Percentiles rank a stretch among this genome's conserved stretches.
Evolutionary conservation across 1,140 invertebrate genomes (phyloP).

Genomic region (Drosophila subobscura): DNA sequence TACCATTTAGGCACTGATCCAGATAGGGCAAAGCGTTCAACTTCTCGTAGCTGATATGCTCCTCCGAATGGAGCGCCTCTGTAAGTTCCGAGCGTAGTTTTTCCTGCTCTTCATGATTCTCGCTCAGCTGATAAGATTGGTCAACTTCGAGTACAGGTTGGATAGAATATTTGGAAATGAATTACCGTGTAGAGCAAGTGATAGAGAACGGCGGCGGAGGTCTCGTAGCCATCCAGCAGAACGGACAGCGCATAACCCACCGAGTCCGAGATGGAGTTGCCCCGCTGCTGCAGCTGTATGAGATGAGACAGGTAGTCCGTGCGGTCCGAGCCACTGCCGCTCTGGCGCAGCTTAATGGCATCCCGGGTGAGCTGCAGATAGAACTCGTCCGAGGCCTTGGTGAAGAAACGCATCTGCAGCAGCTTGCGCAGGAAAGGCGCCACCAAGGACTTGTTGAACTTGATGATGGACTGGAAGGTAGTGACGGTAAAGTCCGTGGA

Average conservation of each 20-base stretch:
- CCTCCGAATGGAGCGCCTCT: conserved; percentile 33
- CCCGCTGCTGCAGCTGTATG: conserved; percentile 77
- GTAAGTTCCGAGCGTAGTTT: conserved; percentile 59
- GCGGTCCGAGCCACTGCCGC: conserved; percentile 41
- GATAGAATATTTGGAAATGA: conserved; percentile 8
- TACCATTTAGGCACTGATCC: conserved; percentile 67
- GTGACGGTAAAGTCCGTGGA: conserved; percentile 37
- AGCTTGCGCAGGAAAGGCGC: conserved; percentile 50
- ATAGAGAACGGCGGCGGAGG: conserved; percentile 71
- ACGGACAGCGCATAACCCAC: conserved; percentile 85
- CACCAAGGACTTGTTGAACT: conserved; percentile 48
- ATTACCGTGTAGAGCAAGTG: conserved; percentile 69
- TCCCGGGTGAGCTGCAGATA: conserved; percentile 66
- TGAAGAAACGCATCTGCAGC: conserved; percentile 49
- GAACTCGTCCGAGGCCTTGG: conserved; percentile 54
- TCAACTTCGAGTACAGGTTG: not conserved
- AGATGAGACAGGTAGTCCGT: conserved; percentile 79
- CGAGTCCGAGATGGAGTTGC: conserved; percentile 85
- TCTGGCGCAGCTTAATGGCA: conserved; percentile 66
- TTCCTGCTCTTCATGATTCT: conserved; percentile 50
- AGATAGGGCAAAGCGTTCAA: conserved; percentile 64
- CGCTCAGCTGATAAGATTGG: conserved; percentile 55
- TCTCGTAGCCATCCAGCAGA: conserved; percentile 86
- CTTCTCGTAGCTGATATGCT: conserved; percentile 53
- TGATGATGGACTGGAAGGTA: conserved; percentile 39